A percentile compares a stretch with the other conserved stretches of the same genome.
Conservation (phyloP, 2,113 vertebrate species). For the Maccullochella peelii region DNA sequence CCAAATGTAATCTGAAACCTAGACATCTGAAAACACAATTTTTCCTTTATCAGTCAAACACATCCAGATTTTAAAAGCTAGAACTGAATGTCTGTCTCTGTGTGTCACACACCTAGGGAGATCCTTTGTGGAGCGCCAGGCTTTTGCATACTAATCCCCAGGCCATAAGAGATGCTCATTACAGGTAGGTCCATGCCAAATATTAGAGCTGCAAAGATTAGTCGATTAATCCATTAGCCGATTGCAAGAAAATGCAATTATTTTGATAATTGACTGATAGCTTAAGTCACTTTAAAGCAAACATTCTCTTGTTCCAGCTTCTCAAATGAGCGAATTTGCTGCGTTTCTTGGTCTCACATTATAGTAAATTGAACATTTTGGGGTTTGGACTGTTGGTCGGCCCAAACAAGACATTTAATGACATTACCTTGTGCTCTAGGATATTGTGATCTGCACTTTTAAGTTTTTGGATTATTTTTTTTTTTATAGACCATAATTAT, state of each 20-base stretch:
- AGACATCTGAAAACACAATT: background rate
- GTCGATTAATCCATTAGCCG: too few species aligned
- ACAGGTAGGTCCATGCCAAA: slow-evolving; percentile 73
- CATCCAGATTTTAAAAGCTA: background rate
- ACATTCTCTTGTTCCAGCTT: background rate
- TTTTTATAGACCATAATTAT: too few species aligned
- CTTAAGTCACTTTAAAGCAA: background rate
- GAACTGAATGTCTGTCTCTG: slow-evolving; percentile 6
- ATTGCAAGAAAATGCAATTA: background rate
- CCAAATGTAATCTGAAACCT: background rate
- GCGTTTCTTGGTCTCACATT: background rate
- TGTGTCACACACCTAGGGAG: slow-evolving; percentile 74
- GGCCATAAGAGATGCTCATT: slow-evolving; percentile 83
- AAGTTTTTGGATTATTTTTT: too few species aligned
- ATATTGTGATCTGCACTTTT: background rate
- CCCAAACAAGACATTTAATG: too few species aligned
- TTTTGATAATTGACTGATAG: background rate
- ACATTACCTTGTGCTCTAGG: background rate
- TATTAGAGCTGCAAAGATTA: background rate
- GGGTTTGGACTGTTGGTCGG: background rate
- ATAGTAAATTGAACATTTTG: too few species aligned
- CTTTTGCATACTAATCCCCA: slow-evolving; percentile 84
- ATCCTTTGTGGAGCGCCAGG: slow-evolving; percentile 88
- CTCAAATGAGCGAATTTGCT: background rate
- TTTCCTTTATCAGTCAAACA: background rate